Conservation (phyloP, 2,888 invertebrate genomes). For the Galerucella nymphaeae region DNA sequence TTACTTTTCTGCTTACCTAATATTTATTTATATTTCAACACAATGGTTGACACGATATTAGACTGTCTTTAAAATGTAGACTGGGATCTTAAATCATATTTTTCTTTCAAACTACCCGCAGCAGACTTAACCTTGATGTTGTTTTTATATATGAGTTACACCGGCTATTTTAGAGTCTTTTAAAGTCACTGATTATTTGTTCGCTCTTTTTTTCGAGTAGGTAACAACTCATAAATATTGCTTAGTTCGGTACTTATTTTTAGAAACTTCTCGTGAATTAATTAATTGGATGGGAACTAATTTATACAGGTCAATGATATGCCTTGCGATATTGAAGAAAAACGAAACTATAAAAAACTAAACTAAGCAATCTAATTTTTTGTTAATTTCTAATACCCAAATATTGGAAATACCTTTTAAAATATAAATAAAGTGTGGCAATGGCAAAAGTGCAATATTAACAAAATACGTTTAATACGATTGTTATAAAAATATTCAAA, state of each 20-base stretch:
- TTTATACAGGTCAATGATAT: not conserved
- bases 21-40: not conserved
- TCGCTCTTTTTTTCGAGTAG: not conserved
- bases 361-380: not conserved
- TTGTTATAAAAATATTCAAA: too few relatives aligned
- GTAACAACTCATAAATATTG: not conserved
- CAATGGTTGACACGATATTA: not conserved
- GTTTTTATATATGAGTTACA: not conserved
- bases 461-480: too few relatives aligned
- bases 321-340: not conserved
- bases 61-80: not conserved
- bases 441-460: too few relatives aligned
- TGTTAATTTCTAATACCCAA: not conserved
- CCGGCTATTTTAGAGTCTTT: slow-evolving; percentile 15
- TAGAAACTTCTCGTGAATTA: slow-evolving; percentile 5
- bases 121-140: slow-evolving; percentile 6
- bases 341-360: not conserved
- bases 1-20: not conserved
- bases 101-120: slow-evolving; percentile 1
- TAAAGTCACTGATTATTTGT: not conserved
- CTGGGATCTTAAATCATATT: not conserved
- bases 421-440: too few relatives aligned
- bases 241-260: not conserved
- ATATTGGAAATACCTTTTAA: not conserved
- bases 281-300: not conserved